Evolutionary conservation across 2,113 vertebrate species (phyloP), one percentile per base, ranked within the genome.

Genomic region (Halcyon senegalensis): DNA sequence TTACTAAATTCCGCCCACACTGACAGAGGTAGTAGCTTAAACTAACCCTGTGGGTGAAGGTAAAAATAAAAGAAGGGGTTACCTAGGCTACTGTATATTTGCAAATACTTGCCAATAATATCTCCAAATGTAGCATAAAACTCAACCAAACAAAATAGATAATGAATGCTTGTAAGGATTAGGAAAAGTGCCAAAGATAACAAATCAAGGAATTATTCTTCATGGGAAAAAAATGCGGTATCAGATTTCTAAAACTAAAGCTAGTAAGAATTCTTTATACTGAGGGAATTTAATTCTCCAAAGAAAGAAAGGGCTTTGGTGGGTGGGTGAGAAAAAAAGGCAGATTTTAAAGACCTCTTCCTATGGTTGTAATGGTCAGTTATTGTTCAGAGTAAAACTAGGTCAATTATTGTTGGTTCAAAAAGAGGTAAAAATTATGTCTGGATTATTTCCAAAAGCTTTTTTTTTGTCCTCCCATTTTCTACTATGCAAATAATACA

Each of bases 201-300:
- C 58, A 96, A 79, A 96, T 89, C 90, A 97, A 96, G 94, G 80
- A 96, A 89, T 96, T 82, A 86, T 90, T 96, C 86, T 94, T 95
- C 93, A 94, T 86, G 81, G 80, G 67, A 50, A 92, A 70, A 94
- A 95, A 78, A 93, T 44, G 70, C 68, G 59, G 78, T 44, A 94
- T 97, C 94, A 94, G 44, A 76, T 97, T 96, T 96, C 93, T 83
- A 87, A 93, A 94, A 91, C 73, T 82, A 74, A 90, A 92, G 33
- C 37, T 73, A 62, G 39, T 77, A 33, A 48, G 48, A 92, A 90
- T 93, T 87, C 78, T 89, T 91, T 94, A 90, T 27, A 44, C 33
- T 59, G 69, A 94, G 59, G 62, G 59, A 88, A 75, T 95, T 92
- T 95, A 84, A 70, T 87, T 87, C 39, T 67, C 66, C 16, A 59